Conservation (phyloP, 2,797 vertebrate genomes). For the Eulemur rubriventer region DNA sequence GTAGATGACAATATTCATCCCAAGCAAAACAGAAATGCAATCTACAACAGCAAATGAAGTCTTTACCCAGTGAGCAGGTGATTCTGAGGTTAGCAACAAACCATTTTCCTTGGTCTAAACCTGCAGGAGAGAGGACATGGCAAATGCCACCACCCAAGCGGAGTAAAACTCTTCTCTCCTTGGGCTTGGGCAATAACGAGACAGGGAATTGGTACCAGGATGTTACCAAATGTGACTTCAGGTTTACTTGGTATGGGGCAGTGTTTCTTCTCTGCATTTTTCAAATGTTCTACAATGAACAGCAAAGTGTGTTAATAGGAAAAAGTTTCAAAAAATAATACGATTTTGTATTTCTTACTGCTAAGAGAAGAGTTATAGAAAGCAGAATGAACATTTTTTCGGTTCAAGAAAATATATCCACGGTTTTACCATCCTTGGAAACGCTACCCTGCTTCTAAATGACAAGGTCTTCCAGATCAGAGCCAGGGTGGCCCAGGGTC, state of each 20-base stretch:
- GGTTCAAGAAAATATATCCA: not conserved
- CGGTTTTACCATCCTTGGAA: not conserved
- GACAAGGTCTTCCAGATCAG: not conserved
- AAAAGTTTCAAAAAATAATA: not conserved
- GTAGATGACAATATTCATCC: not conserved
- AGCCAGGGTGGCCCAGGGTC: not conserved
- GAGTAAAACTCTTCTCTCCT: not conserved
- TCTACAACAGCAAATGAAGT: not conserved
- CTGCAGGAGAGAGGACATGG: not conserved
- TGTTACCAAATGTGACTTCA: not conserved
- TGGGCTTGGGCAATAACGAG: not conserved
- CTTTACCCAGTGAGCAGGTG: not conserved
- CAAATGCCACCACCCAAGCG: not conserved
- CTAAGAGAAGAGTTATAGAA: not conserved
- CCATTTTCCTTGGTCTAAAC: not conserved
- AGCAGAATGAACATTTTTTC: not conserved
- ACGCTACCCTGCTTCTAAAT: not conserved
- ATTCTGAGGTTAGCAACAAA: not conserved
- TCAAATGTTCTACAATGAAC: not conserved
- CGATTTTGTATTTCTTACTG: not conserved
- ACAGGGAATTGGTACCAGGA: no score
- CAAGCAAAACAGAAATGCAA: slow-evolving; percentile 10
- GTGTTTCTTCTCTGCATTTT: not conserved
- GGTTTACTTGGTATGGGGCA: not conserved
- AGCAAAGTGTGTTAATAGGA: not conserved